Evolutionary conservation across 2,888 invertebrate genomes (phyloP).

Genomic region (Drymonia ruficornis): DNA sequence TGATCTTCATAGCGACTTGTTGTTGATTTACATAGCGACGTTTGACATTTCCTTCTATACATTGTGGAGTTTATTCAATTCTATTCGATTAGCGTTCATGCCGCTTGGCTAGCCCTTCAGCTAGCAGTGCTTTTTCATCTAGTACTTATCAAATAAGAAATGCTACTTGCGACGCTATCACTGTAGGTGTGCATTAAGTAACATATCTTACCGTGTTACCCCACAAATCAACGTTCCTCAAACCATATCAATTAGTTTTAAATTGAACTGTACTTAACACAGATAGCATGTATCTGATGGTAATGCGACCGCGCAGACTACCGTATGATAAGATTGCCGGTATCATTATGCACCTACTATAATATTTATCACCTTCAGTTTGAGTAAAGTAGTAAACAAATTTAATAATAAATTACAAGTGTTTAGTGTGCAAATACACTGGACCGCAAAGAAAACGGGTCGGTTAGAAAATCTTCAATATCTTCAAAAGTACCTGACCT

Average conservation of each 20-base stretch:
- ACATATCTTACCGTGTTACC: neutral
- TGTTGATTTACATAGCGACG: no score
- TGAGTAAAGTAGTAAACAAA: slow-evolving; percentile 1
- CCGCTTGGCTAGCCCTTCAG: no score
- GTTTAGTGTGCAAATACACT: neutral
- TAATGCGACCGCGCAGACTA: slow-evolving; percentile 15
- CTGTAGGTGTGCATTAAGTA: neutral
- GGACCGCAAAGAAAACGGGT: no score
- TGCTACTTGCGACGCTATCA: neutral
- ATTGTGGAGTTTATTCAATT: no score
- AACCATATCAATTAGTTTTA: slow-evolving; percentile 1
- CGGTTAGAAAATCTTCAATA: no score
- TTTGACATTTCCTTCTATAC: no score
- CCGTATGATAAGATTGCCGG: slow-evolving; percentile 24
- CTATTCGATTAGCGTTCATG: no score
- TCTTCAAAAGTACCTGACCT: no score
- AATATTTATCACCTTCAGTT: neutral
- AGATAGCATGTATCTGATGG: neutral
- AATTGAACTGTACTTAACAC: neutral
- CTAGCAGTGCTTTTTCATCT: no score
- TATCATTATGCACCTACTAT: slow-evolving; percentile 1
- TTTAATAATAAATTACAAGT: neutral
- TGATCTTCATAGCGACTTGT: no score
- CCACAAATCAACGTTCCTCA: slow-evolving; percentile 1
- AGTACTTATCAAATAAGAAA: neutral